Evolutionary conservation across 2,797 vertebrate species (phyloP).

Genomic region (Rhadinocentrus ornatus): DNA sequence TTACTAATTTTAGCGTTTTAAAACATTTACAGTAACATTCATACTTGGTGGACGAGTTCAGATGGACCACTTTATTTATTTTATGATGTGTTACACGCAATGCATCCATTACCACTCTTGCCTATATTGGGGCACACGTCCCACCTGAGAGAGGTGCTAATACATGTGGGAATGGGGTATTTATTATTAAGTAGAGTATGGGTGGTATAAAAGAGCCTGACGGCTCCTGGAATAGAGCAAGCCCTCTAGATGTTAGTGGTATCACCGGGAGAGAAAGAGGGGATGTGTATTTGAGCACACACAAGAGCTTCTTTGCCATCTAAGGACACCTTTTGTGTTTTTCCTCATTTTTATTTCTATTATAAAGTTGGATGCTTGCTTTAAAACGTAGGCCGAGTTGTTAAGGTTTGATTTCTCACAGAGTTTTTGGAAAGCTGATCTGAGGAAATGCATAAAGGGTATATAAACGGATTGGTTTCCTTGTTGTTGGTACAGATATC

Average conservation of each 20-base stretch:
- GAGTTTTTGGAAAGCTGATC: background rate
- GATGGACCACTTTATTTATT: background rate
- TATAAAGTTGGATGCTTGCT: no score
- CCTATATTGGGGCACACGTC: constrained; percentile 25
- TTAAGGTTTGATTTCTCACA: background rate
- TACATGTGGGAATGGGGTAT: constrained; percentile 26
- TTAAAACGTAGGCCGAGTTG: no score
- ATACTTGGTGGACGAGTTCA: constrained; percentile 13
- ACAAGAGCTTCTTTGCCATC: constrained; percentile 1
- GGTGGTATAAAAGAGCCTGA: background rate
- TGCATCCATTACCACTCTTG: constrained; percentile 20
- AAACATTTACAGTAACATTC: background rate
- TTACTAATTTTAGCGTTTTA: background rate
- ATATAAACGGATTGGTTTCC: no score
- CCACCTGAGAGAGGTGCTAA: constrained; percentile 22
- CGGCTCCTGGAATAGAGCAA: no score
- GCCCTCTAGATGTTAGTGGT: constrained; percentile 16
- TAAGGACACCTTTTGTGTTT: background rate
- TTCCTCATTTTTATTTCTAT: no score
- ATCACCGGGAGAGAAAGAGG: constrained; percentile 6
- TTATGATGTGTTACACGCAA: constrained; percentile 35
- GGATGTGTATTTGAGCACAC: background rate
- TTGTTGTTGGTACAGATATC: background rate
- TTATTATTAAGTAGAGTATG: constrained; percentile 41
- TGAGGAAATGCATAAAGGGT: no score